phyloP scores from a whole-genome alignment of 1,140 invertebrate species.

The Bathynomus jamesi region DNA sequence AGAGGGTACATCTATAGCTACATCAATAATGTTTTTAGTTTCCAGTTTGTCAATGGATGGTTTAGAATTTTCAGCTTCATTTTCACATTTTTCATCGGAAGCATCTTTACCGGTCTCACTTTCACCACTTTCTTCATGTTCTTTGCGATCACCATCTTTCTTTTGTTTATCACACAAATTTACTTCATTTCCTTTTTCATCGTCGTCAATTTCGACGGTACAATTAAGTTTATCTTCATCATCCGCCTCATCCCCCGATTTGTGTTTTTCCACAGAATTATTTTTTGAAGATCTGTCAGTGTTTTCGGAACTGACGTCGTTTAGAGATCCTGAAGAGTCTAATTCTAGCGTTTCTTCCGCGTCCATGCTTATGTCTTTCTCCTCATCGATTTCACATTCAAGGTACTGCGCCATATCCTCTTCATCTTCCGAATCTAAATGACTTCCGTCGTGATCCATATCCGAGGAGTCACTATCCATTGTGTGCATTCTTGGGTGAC shows the following conservation, averaged over 20 bases:
- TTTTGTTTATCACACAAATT: too few species aligned
- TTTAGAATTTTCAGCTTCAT: background rate
- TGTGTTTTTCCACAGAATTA: background rate
- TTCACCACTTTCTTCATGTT: background rate
- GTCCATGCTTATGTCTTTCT: conserved; percentile 18
- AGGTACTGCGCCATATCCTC: conserved; percentile 36
- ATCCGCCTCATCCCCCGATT: background rate
- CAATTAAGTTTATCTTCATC: background rate
- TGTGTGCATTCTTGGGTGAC: conserved; percentile 13
- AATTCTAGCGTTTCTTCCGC: background rate
- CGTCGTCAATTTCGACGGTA: background rate
- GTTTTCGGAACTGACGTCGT: background rate
- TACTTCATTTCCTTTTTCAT: background rate
- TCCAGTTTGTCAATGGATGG: too few species aligned
- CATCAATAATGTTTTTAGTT: too few species aligned
- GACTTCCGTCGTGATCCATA: conserved; percentile 25
- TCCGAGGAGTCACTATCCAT: conserved; percentile 26
- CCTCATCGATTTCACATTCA: conserved; percentile 35
- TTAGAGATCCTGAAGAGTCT: background rate
- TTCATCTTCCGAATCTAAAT: conserved; percentile 32
- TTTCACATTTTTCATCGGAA: background rate
- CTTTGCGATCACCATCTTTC: too few species aligned
- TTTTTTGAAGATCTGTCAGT: background rate
- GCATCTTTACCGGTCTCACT: background rate
- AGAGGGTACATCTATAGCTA: too few species aligned